These are phyloP conservation scores for Lacerta viridis DNA, from an alignment of 2,797 vertebrate genomes.

Conservation along the genomic window DNA sequence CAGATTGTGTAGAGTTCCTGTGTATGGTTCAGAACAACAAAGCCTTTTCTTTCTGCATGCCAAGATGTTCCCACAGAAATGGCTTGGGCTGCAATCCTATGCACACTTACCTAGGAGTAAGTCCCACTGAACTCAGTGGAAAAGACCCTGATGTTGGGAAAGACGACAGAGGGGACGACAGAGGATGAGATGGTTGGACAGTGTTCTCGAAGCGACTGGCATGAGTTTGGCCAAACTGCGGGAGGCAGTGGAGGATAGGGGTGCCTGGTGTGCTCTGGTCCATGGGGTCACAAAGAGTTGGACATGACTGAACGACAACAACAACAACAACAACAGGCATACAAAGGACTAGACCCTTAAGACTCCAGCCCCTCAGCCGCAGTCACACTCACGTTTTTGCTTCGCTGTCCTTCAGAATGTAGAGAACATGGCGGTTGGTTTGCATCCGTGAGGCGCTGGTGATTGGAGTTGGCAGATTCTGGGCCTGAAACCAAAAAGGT, in stretches of 20 bases:
- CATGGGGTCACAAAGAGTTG: no score
- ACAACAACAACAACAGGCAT: not conserved
- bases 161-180: no score
- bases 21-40: not conserved
- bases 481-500: conserved; percentile 81
- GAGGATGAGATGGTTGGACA: no score
- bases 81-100: not conserved
- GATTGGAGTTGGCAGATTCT: conserved; percentile 88
- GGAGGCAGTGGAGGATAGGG: no score
- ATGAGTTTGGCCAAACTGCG: no score
- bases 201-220: no score
- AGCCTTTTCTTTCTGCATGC: no score
- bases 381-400: conserved; percentile 81
- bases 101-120: not conserved
- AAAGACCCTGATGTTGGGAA: no score
- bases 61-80: not conserved
- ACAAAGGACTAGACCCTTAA: not conserved
- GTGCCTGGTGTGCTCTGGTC: no score
- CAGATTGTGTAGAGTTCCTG: not conserved
- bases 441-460: conserved; percentile 91
- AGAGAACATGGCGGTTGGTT: conserved; percentile 89
- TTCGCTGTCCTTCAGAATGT: conserved; percentile 89
- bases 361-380: not conserved
- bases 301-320: no score
- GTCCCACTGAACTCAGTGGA: not conserved